Evolutionary conservation across 2,797 vertebrate species (phyloP), one percentile per base, ranked within the genome.

Genomic region (Picus viridis): DNA sequence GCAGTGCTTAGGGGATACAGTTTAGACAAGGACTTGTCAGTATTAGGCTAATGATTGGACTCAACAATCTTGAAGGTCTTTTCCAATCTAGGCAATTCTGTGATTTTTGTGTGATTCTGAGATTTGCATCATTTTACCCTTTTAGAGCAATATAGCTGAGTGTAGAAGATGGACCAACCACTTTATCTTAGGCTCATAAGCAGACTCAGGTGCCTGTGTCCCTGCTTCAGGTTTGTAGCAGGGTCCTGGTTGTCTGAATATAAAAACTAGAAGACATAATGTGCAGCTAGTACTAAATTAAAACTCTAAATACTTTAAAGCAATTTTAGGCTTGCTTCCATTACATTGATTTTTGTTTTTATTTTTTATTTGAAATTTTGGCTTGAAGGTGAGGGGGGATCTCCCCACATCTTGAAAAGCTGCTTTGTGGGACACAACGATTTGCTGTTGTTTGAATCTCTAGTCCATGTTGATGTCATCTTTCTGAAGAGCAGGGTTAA

Each of bases 301-400:
- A 74, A 86, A 47, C 69, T 73, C 51, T 2, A 72, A 32, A 69
- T 53, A 81, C 49, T 89, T n/a, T 64, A 39, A 79, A 56, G 78
- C 39, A 58, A 59, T 91, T 87, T 74, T 36, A 93, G 45, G 17
- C 73, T 93, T 90, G 81, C 84, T 96, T 88, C 86, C 61, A 82
- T 76, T 27, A 29, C 69, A 70, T 30, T 39, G 67, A 29, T 53
- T 69, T 32, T 23, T 51, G 24, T 29, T 27, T 22, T 32, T 57
- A 3, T 51, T 27, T 26, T 20, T 18, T 36, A 41, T 57, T 80
- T 68, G 59, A 5, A 90, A 83, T 81, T 78, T 59, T 4, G 47
- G 9, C 49, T 78, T 43, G 81, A 75, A 79, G 81, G 57, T 26
- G 64, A 85, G 61, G 43, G 49, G 17, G 69, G 62, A 8, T 89